A percentile compares a stretch with the other conserved stretches of the same genome.
These are phyloP conservation scores for Xyliphius kryptos DNA, from an alignment of 2,113 vertebrate genomes.

Conservation along the genomic window DNA sequence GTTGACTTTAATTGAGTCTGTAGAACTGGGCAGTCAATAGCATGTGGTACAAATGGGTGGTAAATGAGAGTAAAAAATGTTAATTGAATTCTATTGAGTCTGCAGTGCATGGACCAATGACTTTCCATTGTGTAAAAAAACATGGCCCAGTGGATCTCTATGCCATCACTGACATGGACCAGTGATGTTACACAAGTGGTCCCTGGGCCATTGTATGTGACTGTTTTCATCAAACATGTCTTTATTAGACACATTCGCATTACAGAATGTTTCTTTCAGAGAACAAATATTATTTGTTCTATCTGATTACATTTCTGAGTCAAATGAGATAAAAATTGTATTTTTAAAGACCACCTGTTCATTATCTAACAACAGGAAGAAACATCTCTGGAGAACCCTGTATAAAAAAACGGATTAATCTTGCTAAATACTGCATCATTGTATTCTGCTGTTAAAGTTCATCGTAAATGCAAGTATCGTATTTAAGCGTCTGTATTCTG, in stretches of 20 bases:
- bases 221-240: slow-evolving; percentile 38
- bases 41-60: slow-evolving; percentile 4
- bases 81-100: slow-evolving; percentile 34
- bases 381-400: no score
- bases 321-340: no score
- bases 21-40: slow-evolving; percentile 9
- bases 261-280: no score
- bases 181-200: slow-evolving; percentile 40
- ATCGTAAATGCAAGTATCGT: slow-evolving; percentile 58
- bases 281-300: no score
- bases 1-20: slow-evolving; percentile 20
- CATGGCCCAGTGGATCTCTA: slow-evolving; percentile 37
- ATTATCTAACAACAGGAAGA: no score
- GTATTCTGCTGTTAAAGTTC: slow-evolving; percentile 42
- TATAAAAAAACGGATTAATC: no score
- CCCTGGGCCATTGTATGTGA: slow-evolving; percentile 15
- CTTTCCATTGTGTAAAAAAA: slow-evolving; percentile 38
- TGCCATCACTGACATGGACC: slow-evolving; percentile 37
- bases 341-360: no score
- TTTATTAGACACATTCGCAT: no score
- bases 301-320: no score
- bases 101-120: slow-evolving; percentile 34
- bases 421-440: no score
- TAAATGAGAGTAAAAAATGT: slow-evolving; percentile 12
- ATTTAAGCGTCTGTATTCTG: slow-evolving; percentile 65